phyloP scores from a whole-genome alignment of 2,888 invertebrate genomes.

The Erynnis tages region DNA sequence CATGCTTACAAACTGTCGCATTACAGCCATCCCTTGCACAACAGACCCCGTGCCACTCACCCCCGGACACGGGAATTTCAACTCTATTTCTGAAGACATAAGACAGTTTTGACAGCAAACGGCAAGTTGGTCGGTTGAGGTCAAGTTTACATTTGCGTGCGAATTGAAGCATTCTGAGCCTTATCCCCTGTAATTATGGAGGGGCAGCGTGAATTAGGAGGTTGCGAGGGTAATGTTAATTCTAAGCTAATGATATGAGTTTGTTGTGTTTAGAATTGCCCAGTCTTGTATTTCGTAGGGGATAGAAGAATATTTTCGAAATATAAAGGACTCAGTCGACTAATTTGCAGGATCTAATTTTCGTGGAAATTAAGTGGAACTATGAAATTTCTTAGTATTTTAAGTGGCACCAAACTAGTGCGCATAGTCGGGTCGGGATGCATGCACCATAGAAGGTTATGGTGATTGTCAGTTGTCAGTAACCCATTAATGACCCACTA shows the following conservation, averaged over 20 bases:
- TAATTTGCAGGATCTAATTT: slow-evolving; percentile 9
- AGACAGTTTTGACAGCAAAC: slow-evolving; percentile 39
- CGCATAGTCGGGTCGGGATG: too few species aligned
- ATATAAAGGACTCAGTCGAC: slow-evolving; percentile 13
- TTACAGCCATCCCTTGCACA: slow-evolving; percentile 70
- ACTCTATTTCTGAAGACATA: slow-evolving; percentile 46
- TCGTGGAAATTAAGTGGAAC: background rate
- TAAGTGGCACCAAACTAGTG: too few species aligned
- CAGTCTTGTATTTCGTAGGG: slow-evolving; percentile 22
- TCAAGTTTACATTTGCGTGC: slow-evolving; percentile 41
- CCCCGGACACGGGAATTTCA: slow-evolving; percentile 39
- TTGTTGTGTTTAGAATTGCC: slow-evolving; percentile 31
- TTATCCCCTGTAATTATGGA: slow-evolving; percentile 46
- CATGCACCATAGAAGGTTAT: too few species aligned
- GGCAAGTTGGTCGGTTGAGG: slow-evolving; percentile 41
- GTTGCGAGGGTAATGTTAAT: slow-evolving; percentile 63
- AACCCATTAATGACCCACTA: too few species aligned
- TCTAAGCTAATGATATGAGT: slow-evolving; percentile 71
- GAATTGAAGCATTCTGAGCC: slow-evolving; percentile 43
- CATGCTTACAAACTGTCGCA: slow-evolving; percentile 81
- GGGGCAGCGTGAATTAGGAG: slow-evolving; percentile 42
- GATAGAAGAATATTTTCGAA: slow-evolving; percentile 21
- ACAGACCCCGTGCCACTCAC: slow-evolving; percentile 44
- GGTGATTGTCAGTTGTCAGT: too few species aligned
- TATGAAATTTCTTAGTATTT: background rate